Evolutionary conservation across 2,888 invertebrate genomes (phyloP), one percentile per base, ranked within the genome.

Genomic region (Pedicia rivosa): DNA sequence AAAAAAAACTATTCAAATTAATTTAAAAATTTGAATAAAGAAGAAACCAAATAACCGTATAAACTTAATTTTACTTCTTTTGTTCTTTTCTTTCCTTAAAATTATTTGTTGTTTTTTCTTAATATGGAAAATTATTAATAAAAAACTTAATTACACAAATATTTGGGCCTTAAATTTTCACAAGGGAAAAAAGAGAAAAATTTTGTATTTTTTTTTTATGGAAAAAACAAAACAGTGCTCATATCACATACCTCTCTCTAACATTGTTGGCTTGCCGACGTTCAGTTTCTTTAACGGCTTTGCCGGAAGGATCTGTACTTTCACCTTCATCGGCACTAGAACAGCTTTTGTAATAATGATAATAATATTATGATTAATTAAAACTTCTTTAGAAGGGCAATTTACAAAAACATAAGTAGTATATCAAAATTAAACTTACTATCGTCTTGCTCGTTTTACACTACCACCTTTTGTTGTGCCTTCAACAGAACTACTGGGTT

Each of bases 261-360:
- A 92, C 91, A 72, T 95, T 95, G 74, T 95, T 95, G 57, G 94
- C 92, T 66, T 91, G 90, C 48, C 94, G 73, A 52, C 94, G 74
- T 68, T 94, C 87, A 67, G 82, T 78, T 70, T 95, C 92, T 61
- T 90, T 75, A 65, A 88, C 83, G 53, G 84, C 84, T 73, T 91
- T 91, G 55, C 80, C 78, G 67, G 78, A 78, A 35, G 88, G 87
- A 59, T 82, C 78, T 54, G 61, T 62, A 56, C 75, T 74, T 58
- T 79, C 79, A 53, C 70, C 70, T 62, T 80, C 79, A 57, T 79
- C 79, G 44, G 78, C 79, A 54, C 79, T 78, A 62, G 77, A 78
- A 63, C 75, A 76, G 67, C 75, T 70, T 55, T 33, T 30, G 5
- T 34, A 10, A 16, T 16, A 15, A 20, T 34, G 6, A 20, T 17